phyloP scores from a whole-genome alignment of 2,888 invertebrate genomes.

The Hirtodrosophila histrioides region DNA sequence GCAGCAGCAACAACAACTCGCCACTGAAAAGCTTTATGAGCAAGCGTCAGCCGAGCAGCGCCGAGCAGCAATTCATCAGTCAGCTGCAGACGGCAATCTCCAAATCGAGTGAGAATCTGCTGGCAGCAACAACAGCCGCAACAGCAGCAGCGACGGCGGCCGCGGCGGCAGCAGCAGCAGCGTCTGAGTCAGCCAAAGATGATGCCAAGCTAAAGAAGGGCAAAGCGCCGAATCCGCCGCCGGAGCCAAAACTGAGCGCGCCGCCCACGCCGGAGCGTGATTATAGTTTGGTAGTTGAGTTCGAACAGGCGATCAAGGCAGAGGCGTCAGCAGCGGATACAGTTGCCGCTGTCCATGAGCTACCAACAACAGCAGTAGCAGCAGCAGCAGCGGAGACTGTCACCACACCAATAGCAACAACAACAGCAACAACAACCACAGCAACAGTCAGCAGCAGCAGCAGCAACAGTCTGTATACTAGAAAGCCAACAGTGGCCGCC shows the following conservation, averaged over 20 bases:
- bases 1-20: conserved; percentile 74
- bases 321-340: conserved; percentile 26
- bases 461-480: conserved; percentile 58
- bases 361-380: conserved; percentile 22
- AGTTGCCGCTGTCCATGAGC: conserved; percentile 14
- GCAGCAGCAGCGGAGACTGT: conserved; percentile 11
- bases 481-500: conserved; percentile 84
- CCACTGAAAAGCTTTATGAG: conserved; percentile 86
- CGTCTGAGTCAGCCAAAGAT: conserved; percentile 70
- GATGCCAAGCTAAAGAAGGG: conserved; percentile 87
- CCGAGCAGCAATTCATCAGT: conserved; percentile 85
- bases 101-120: conserved; percentile 77
- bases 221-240: conserved; percentile 90
- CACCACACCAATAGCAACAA: conserved; percentile 5
- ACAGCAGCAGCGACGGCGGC: conserved; percentile 30
- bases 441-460: conserved; percentile 47
- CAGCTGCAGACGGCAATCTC: conserved; percentile 85
- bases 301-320: conserved; percentile 61
- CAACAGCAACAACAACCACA: conserved; percentile 17
- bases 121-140: conserved; percentile 33
- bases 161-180: conserved; percentile 34
- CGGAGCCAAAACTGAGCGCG: conserved; percentile 75
- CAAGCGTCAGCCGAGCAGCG: conserved; percentile 84
- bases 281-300: conserved; percentile 78
- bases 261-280: conserved; percentile 83